Conservation (phyloP, 2,797 vertebrate genomes). For the Neosilurus hyrtlii region DNA sequence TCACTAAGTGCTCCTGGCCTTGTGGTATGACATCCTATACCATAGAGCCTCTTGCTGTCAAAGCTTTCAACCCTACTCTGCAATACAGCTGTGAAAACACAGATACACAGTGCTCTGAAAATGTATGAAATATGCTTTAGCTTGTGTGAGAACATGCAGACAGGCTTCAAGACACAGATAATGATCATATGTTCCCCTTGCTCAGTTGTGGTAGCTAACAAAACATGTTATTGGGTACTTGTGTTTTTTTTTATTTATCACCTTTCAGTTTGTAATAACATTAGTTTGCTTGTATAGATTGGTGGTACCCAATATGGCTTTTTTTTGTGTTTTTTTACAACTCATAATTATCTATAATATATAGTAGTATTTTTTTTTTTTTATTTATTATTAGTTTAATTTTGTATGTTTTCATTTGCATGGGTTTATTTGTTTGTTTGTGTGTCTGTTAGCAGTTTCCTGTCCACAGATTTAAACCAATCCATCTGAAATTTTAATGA, state of each 20-base stretch:
- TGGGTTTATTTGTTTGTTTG: too few relatives aligned
- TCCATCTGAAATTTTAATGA: too few relatives aligned
- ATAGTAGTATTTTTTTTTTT: too few relatives aligned
- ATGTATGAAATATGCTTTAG: constrained; percentile 47
- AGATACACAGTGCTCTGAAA: constrained; percentile 43
- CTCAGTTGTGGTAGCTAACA: background rate
- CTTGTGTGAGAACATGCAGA: constrained; percentile 32
- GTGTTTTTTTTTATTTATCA: background rate
- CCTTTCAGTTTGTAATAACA: background rate
- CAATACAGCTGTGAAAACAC: constrained; percentile 19
- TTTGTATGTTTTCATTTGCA: too few relatives aligned
- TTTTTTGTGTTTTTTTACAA: background rate
- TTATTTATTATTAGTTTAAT: too few relatives aligned
- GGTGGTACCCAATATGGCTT: background rate
- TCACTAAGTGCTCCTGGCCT: constrained; percentile 22
- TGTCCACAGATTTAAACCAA: too few relatives aligned
- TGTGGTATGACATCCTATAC: background rate
- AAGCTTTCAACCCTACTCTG: background rate
- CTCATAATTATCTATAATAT: background rate
- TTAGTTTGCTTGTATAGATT: background rate
- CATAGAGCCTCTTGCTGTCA: constrained; percentile 2
- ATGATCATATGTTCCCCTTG: background rate
- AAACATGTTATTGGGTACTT: background rate
- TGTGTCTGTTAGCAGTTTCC: too few relatives aligned
- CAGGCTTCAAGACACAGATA: constrained; percentile 17